Base-by-base conservation (phyloP, 92 coral and sea anemone species). In the Palythoa grandiflora region DNA sequence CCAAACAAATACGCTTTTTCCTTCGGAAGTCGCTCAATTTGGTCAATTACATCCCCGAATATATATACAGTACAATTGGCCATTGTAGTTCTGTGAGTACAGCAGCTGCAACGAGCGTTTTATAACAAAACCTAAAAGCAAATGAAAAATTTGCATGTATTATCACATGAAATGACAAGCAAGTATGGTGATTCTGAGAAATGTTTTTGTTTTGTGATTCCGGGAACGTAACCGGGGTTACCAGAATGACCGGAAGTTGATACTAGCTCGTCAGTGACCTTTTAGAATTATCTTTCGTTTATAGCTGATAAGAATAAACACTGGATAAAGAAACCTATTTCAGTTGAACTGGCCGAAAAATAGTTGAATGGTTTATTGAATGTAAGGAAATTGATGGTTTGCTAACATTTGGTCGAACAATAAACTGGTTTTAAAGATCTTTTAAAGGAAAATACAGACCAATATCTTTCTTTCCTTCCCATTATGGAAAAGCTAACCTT, bases 1-100 rank as follows among this genome's bases (percentile, higher is more conserved):
- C 86, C 86, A 39, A 81, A 81, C 47, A 81, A 48, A 44, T 66
- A 65, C 8, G 40, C 75, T 12, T 68, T 81, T 1, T 35, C 75
- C 0, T 19, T 65, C 14, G 44, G 2, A 1, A 16, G 19, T 9
- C 60, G 10, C 39, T 12, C n/a, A 7, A 81, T 20, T 20, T 12
- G 39, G 12, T 36, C 40, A 5, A 66, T 9, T 14, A 81, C 86
- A 16, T 81, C 86, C 3, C 6, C 15, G 47, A 81, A 81, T 16
- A 81, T 66, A 36, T 81, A 81, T 66, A 68, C 86, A 13, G 75
- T 81, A 60, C 9, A n/a, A 14, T 11, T 51, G 17, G 71, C 72
- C 86, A 81, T 81, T 7, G 11, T 10, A 44, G 9, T 14, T 8
- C 21, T 28, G 15, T 15, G 1, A n/a, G n/a, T n/a, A n/a, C 52